phyloP scores from a whole-genome alignment of 2,888 invertebrate genomes.

The Onchidella celtica region DNA sequence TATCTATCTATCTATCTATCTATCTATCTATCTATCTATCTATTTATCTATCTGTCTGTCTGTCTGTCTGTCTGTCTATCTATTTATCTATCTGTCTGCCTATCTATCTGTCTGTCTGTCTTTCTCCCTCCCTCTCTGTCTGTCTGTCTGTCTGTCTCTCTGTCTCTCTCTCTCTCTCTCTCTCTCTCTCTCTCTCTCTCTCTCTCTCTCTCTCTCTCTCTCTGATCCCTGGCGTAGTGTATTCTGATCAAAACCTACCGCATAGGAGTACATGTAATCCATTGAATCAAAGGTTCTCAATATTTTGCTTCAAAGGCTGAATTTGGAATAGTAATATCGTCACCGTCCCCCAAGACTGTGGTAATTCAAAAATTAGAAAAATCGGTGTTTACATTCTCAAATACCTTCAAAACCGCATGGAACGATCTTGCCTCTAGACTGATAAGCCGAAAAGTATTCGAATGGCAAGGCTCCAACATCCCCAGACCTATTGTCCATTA shows the following conservation, averaged over 20 bases:
- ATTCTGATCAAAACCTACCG: not conserved
- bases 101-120: not conserved
- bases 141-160: not conserved
- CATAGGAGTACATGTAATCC: no score
- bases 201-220: not conserved
- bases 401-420: no score
- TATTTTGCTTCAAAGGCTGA: no score
- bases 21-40: not conserved
- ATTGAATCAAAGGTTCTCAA: no score
- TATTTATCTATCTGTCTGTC: not conserved
- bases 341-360: no score
- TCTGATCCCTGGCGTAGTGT: not conserved
- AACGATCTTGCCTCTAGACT: no score
- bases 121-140: not conserved
- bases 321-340: no score
- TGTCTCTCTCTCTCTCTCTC: not conserved
- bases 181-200: constrained; percentile 5
- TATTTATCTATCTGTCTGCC: not conserved
- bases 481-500: no score
- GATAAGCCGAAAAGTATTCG: no score
- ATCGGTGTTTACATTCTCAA: no score
- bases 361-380: no score
- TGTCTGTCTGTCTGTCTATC: not conserved
- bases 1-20: constrained; percentile 1
- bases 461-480: no score